phyloP scores from a whole-genome alignment of 2,113 vertebrate genomes.

The Felis chaus region DNA sequence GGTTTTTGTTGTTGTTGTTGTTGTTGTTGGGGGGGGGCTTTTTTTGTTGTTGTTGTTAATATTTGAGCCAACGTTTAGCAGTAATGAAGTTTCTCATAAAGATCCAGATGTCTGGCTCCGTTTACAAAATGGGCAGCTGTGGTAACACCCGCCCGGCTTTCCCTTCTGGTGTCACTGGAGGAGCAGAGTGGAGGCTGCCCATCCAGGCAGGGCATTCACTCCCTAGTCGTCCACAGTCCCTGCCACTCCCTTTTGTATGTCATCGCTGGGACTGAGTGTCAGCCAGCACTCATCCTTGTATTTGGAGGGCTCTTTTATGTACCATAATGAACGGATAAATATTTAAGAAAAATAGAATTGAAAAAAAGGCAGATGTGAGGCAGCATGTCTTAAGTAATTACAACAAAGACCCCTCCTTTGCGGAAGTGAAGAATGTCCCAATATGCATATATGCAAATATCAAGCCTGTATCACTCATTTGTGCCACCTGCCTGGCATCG shows the following conservation, averaged over 20 bases:
- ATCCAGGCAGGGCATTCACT: accelerated
- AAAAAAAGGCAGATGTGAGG: background rate
- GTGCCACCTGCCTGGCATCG: background rate
- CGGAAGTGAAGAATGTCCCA: background rate
- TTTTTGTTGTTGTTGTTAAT: background rate
- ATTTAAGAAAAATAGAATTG: background rate
- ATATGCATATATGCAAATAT: background rate
- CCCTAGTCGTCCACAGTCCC: background rate
- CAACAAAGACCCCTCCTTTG: background rate
- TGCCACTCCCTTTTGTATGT: background rate
- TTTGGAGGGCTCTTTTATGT: background rate
- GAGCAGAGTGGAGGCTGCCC: background rate
- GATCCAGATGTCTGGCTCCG: background rate
- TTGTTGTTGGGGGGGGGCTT: background rate
- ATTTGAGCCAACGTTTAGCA: background rate
- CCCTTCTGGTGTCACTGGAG: background rate
- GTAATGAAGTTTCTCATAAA: background rate
- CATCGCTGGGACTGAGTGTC: background rate
- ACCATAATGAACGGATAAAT: background rate
- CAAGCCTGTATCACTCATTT: background rate
- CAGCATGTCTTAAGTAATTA: background rate
- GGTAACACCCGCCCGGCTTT: background rate
- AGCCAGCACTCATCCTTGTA: background rate
- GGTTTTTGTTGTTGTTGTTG: background rate
- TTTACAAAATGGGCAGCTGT: background rate